Conservation (phyloP, 2,888 invertebrate genomes). For the Ypsolopha sequella region DNA sequence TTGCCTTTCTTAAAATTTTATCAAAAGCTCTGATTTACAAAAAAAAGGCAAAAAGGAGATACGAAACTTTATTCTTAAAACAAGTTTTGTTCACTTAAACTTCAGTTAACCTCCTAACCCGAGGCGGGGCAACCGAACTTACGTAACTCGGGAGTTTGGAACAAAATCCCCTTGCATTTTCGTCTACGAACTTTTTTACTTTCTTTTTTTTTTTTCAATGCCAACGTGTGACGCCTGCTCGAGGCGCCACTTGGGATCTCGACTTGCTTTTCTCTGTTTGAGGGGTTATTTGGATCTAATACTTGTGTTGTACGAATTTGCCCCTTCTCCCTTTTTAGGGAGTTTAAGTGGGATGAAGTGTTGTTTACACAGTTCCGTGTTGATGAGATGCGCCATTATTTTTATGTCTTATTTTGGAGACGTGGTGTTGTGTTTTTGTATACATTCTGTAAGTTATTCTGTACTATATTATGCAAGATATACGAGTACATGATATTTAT, state of each 20-base stretch:
- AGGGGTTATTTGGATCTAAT: neutral
- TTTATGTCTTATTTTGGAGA: neutral
- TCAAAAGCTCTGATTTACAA: too few relatives aligned
- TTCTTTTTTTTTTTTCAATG: conserved; percentile 27
- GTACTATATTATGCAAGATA: too few relatives aligned
- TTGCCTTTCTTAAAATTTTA: too few relatives aligned
- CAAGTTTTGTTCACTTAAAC: conserved; percentile 5
- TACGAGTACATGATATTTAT: too few relatives aligned
- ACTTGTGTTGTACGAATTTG: conserved; percentile 5
- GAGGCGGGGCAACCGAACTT: neutral
- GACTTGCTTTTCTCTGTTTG: conserved; percentile 11
- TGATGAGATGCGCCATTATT: neutral
- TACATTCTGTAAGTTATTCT: too few relatives aligned
- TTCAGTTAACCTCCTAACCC: neutral
- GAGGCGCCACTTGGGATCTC: conserved; percentile 35
- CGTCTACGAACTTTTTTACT: conserved; percentile 35
- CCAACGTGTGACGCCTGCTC: conserved; percentile 38
- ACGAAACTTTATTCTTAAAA: too few relatives aligned
- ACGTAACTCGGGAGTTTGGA: too few relatives aligned
- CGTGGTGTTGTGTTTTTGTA: too few relatives aligned
- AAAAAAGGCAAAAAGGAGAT: too few relatives aligned
- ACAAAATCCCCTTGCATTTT: conserved; percentile 37
- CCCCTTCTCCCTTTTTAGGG: conserved; percentile 16
- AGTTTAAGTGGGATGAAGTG: conserved; percentile 19
- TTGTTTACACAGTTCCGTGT: neutral